Evolutionary conservation across 2,797 vertebrate species (phyloP), one percentile per base, ranked within the genome.

Genomic region (Macroramphosus scolopax): DNA sequence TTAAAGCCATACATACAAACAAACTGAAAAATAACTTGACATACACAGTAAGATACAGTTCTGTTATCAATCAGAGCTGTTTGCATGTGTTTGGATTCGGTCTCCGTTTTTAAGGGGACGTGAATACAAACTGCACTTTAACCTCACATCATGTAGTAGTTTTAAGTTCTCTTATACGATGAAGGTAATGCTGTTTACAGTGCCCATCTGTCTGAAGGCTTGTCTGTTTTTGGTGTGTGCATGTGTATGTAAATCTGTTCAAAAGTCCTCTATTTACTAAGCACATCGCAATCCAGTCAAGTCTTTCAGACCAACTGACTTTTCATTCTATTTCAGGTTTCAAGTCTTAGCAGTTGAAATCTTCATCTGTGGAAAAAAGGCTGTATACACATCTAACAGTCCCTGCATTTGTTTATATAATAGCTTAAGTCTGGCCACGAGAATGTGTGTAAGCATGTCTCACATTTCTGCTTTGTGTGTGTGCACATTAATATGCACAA

Each of bases 351-450:
- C 85, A 88, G 87, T 87, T 89, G 82, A 88, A 89, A 87, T 89
- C 88, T 89, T 88, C 86, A 86, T 87, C 83, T 85, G 87, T 87
- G 85, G 82, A 88, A 88, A 89, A 89, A 89, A 88, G 88, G 86
- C 85, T 84, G 84, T 78, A 84, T 85, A 85, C 84, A 87, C 84
- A 81, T 84, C 86, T 87, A 89, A 89, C 87, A 86, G 88, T 89
- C 87, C 89, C 88, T 89, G 88, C 88, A 86, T 85, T 89, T 84
- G 81, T 85, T 87, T 86, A 87, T 84, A 88, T 85, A 87, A 86
- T 87, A 90, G 89, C 87, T 89, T 90, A 89, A 90, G 81, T 88
- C 89, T 89, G 87, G 87, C 88, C 86, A 88, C 83, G 51, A 89
- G 86, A 90, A 90, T 88, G 88, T 88, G 82, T 89, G 83, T 85